Base-by-base conservation (phyloP, 2,888 invertebrate genomes). In the Aproaerema taeniolella region DNA sequence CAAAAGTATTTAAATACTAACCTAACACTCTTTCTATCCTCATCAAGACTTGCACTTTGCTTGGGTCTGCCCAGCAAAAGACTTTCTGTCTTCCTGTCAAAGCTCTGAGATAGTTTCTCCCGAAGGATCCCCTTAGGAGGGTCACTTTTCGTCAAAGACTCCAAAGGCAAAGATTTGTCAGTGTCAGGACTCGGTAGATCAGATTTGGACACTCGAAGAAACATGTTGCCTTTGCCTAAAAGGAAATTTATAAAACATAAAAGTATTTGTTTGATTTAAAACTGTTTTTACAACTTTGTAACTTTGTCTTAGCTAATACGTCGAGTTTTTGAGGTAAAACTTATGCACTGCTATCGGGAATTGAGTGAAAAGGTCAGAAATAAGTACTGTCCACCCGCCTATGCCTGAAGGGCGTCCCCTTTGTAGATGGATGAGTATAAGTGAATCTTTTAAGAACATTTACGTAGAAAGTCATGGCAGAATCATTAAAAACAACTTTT, bases 11-110 rank as follows among this genome's bases (percentile, higher is more conserved):
- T 15, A 15, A 15, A 17, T 25, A 25, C 48, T 46, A 47, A 86
- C 87, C 87, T 72, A 1, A 95, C 94, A 62, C 92, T 93, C 63
- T 94, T 94, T 43, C 90, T 90, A 42, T 94, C 92, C 24, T 92
- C 94, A 44, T 94, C 94, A 43, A 89, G 87, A 51, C 88, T 77
- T 28, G 82, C 55, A 31, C 71, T 61, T 38, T 78, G 69, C 34
- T 63, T 74, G 1, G 65, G 55, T 38, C 62, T 67, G 0, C 78
- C 72, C 14, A 69, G 45, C 0, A 67, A 47, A 1, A 65, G 47
- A 32, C 51, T 70, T n/a, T 81, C 79, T 1, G 63, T 54, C 39
- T 67, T 83, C 44, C 66, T 68, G 15, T 69, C 64, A 3, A 73
- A 41, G 0, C 57, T 47, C 25, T 80, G 79, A 0, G 76, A 55